phyloP scores from a whole-genome alignment of 1,140 invertebrate genomes.

The Coelopa frigida region DNA sequence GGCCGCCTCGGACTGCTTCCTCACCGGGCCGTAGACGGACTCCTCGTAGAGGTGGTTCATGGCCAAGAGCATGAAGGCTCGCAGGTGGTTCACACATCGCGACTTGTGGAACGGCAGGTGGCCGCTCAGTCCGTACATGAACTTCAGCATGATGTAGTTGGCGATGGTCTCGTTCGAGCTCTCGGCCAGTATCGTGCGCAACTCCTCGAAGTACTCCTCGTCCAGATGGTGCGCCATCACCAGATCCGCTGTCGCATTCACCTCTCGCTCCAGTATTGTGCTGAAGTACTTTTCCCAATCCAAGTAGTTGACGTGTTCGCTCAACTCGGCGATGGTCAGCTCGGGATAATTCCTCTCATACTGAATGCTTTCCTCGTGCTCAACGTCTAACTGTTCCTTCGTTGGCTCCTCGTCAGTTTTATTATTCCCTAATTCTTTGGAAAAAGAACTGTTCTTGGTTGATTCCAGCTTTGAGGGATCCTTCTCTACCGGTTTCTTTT shows the following conservation, averaged over 20 bases:
- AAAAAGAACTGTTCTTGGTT: too few relatives aligned
- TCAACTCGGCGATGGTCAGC: slow-evolving; percentile 15
- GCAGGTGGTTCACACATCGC: slow-evolving; percentile 19
- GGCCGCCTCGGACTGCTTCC: slow-evolving; percentile 13
- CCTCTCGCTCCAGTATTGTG: slow-evolving; percentile 1
- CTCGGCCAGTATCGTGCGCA: slow-evolving; percentile 13
- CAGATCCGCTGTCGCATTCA: slow-evolving; percentile 9
- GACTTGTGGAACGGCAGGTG: slow-evolving; percentile 18
- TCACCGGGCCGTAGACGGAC: slow-evolving; percentile 14
- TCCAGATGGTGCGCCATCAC: slow-evolving; percentile 18
- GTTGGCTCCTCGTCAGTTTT: not conserved
- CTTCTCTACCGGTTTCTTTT: too few relatives aligned
- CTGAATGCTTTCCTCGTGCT: not conserved
- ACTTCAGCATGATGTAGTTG: slow-evolving; percentile 30
- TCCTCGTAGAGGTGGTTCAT: slow-evolving; percentile 25
- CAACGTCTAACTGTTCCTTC: too few relatives aligned
- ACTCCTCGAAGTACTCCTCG: slow-evolving; percentile 16
- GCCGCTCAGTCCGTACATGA: slow-evolving; percentile 18
- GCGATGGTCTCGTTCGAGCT: slow-evolving; percentile 27
- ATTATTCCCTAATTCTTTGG: too few relatives aligned
- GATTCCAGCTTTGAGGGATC: too few relatives aligned
- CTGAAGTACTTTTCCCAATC: slow-evolving; percentile 23
- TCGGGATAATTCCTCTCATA: slow-evolving; percentile 10
- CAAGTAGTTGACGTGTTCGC: slow-evolving; percentile 18
- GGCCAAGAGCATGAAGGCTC: slow-evolving; percentile 24